phyloP scores from a whole-genome alignment of 1,140 invertebrate species.

The Trachelipus rathkii region DNA sequence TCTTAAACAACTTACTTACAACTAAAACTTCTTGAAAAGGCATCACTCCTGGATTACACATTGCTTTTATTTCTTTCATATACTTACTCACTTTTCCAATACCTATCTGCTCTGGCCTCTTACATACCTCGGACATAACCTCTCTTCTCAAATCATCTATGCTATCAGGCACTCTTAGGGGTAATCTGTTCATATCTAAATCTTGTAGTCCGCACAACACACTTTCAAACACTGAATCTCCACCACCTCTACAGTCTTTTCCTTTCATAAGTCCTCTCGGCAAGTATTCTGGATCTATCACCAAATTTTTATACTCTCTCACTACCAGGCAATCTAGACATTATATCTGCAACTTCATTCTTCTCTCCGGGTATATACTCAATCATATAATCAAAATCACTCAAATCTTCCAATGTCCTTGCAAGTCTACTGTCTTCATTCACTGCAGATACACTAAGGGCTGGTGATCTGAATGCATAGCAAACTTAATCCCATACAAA shows the following conservation, averaged over 20 bases:
- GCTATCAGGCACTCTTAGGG: not conserved
- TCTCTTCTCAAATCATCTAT: no score
- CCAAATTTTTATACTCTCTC: not conserved
- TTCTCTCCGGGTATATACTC: not conserved
- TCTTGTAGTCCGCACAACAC: not conserved
- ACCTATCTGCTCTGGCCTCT: no score
- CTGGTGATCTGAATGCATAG: slow-evolving; percentile 6
- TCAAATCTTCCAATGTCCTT: not conserved
- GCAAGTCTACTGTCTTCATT: slow-evolving; percentile 6
- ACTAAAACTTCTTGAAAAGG: not conserved
- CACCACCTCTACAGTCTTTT: no score
- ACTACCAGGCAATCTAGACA: not conserved
- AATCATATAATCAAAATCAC: no score
- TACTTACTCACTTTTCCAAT: no score
- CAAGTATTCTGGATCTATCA: no score
- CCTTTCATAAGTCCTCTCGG: no score
- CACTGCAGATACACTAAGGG: slow-evolving; percentile 12
- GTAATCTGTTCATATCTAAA: not conserved
- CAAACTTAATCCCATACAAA: no score
- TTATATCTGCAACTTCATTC: not conserved
- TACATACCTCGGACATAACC: no score
- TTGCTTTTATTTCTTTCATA: no score
- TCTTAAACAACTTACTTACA: not conserved
- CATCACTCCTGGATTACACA: not conserved
- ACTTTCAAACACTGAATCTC: not conserved